Evolutionary conservation across 2,113 vertebrate genomes (phyloP), one percentile per base, ranked within the genome.

Genomic region (Semnornis frantzii): DNA sequence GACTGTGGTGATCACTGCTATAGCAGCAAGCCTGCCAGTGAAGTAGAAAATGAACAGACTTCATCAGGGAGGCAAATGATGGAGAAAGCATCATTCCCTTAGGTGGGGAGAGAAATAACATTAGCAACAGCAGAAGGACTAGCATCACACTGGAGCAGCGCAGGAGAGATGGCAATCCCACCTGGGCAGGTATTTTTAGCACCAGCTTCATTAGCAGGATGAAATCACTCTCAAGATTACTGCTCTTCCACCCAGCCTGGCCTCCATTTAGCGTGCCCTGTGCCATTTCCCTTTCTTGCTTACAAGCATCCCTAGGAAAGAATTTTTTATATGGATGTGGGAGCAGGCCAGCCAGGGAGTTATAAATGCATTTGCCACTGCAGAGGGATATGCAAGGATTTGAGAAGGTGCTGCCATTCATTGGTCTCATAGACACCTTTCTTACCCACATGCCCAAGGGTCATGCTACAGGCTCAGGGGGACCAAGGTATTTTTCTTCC

Each of bases 31-130:
- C 21, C 62, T 42, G 57, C 63, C 60, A 72, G 66, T 15, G 21
- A 90, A 87, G 74, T n/a, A 78, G 74, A 91, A 95, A 94, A 93
- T 89, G 85, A 84, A 75, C 52, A 86, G 66, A 91, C 34, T 94
- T 94, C 75, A 89, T 79, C 46, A 85, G 20, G 15, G 34, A 72
- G 15, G 34, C 62, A 93, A 92, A n/a, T 77, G 80, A 74, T 34
- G 34, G 64, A 85, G 88, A 95, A 94, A 94, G 62, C 39, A 50
- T 20, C 15, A 31, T 82, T 89, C 59, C 74, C 66, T 39, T 62
- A 62, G 48, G 44, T 27, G 3, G 18, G n/a, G 78, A 73, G 57
- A 84, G 17, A 75, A 90, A 62, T 17, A 54, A 10, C 50, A 52
- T 25, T 20, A 80, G 39, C 48, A 90, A 31, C 14, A 57, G 57